A percentile compares a stretch with the other conserved stretches of the same genome.
Evolutionary conservation across 2,113 vertebrate species (phyloP).

Genomic region (Stictonetta naevosa): DNA sequence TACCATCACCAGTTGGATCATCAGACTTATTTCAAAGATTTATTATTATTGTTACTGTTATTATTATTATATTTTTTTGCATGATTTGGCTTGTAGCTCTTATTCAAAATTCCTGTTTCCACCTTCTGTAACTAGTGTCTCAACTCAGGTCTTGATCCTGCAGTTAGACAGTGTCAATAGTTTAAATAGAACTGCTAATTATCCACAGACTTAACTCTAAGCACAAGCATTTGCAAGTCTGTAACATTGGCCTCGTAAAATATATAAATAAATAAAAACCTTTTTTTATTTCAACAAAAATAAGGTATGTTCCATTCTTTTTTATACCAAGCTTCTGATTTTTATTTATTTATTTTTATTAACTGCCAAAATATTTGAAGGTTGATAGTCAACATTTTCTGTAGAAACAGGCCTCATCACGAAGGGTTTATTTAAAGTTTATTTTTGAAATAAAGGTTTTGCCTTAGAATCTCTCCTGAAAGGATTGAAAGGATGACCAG

Average conservation of each 20-base stretch:
- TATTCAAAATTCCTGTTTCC: background rate
- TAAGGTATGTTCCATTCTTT: fast-evolving
- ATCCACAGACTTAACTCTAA: background rate
- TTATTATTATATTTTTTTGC: background rate
- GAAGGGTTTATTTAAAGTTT: background rate
- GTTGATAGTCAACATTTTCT: background rate
- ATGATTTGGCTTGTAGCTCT: background rate
- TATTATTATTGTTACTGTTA: too few relatives aligned
- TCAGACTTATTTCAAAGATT: background rate
- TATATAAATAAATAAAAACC: too few relatives aligned
- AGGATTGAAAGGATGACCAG: background rate
- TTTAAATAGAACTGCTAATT: background rate
- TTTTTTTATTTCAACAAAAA: background rate
- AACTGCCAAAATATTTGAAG: background rate
- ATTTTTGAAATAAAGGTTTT: background rate
- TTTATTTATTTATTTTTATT: background rate
- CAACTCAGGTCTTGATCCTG: background rate
- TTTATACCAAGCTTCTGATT: background rate
- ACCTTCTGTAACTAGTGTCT: background rate
- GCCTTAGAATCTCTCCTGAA: background rate
- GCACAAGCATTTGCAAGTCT: background rate
- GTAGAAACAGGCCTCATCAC: background rate
- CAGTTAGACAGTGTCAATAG: background rate
- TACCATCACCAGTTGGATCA: fast-evolving
- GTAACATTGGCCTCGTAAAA: background rate